These are phyloP conservation scores for Galeruca laticollis DNA, from an alignment of 2,888 invertebrate genomes.

Conservation along the genomic window DNA sequence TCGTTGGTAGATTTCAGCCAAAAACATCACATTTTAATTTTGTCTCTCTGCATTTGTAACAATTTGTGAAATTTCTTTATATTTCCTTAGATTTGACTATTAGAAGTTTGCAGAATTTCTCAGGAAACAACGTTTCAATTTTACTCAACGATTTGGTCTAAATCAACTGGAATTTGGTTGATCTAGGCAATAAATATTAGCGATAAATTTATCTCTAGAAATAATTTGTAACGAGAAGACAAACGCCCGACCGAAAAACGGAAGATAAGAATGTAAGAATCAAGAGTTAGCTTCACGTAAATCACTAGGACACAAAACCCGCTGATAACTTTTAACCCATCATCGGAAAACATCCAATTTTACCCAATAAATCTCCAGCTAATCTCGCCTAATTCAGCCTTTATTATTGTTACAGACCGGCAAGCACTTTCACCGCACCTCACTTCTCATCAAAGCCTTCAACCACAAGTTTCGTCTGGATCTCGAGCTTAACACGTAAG, in stretches of 20 bases:
- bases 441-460: slow-evolving; percentile 96
- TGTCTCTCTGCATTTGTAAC: no score
- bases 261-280: slow-evolving; percentile 19
- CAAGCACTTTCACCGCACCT: slow-evolving; percentile 94
- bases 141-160: no score
- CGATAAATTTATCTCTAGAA: slow-evolving; percentile 31
- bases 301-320: slow-evolving; percentile 34
- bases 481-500: slow-evolving; percentile 96
- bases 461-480: slow-evolving; percentile 96
- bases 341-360: slow-evolving; percentile 36
- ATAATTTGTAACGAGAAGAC: slow-evolving; percentile 32
- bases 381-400: slow-evolving; percentile 37
- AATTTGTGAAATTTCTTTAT: no score
- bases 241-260: slow-evolving; percentile 17
- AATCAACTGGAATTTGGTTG: background rate
- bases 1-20: no score
- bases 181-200: slow-evolving; percentile 25
- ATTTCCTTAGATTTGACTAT: no score
- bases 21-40: no score
- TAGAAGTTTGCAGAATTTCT: no score
- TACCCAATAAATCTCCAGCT: slow-evolving; percentile 30
- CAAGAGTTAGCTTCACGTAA: slow-evolving; percentile 27
- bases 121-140: no score
- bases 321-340: slow-evolving; percentile 32
- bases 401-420: slow-evolving; percentile 79